Conservation (phyloP, 2,888 invertebrate species). For the Bombyx huttoni region DNA sequence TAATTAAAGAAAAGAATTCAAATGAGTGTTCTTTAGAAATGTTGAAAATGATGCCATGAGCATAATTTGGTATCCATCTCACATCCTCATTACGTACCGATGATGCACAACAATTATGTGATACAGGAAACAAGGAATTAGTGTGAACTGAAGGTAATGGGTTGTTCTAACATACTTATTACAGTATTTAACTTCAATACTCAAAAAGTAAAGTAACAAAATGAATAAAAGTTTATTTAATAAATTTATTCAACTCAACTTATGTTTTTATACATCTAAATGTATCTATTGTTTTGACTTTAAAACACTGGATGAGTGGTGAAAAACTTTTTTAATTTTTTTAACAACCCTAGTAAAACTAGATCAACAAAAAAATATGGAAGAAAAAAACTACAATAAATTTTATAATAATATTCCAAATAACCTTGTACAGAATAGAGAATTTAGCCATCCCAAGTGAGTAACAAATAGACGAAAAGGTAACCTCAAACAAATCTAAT, state of each 20-base stretch:
- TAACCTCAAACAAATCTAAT: constrained; percentile 32
- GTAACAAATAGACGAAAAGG: neutral
- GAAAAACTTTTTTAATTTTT: too few species aligned
- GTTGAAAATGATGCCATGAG: neutral
- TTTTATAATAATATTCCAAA: neutral
- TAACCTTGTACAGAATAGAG: neutral
- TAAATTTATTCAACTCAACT: too few species aligned
- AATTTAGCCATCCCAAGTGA: neutral
- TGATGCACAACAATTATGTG: neutral
- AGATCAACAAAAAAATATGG: too few species aligned
- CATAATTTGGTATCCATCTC: neutral
- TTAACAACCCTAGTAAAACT: too few species aligned
- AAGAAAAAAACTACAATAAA: too few species aligned
- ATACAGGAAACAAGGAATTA: neutral
- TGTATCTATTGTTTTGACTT: too few species aligned
- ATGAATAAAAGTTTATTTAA: neutral
- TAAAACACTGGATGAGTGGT: too few species aligned
- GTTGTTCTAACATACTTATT: neutral
- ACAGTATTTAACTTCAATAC: too few species aligned
- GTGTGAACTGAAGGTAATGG: neutral
- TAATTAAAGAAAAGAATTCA: neutral
- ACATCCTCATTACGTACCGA: neutral
- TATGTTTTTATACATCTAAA: too few species aligned
- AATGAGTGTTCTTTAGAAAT: neutral
- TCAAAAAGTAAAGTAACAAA: neutral